A percentile compares a stretch with the other conserved stretches of the same genome.
These are phyloP conservation scores for Cinclus mexicanus DNA, from an alignment of 2,113 vertebrate genomes.

Conservation along the genomic window DNA sequence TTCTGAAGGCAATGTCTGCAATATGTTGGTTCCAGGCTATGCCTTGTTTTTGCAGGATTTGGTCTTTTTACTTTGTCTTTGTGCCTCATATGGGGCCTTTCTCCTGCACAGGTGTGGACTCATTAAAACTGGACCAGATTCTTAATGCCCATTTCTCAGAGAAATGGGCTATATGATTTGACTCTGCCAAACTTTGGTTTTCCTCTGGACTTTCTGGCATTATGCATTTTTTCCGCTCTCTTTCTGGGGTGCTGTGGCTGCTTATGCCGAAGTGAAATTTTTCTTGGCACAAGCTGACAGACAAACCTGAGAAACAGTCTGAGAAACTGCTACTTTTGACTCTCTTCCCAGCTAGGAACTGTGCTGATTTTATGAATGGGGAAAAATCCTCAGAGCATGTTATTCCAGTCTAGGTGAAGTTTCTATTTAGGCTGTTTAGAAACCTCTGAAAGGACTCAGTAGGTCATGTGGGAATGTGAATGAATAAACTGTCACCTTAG, in stretches of 20 bases:
- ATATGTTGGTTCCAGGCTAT: background rate
- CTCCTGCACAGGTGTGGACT: background rate
- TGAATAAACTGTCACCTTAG: background rate
- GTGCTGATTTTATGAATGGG: background rate
- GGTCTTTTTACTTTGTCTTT: background rate
- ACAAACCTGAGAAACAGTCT: background rate
- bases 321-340: background rate
- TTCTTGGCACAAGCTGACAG: slow-evolving; percentile 18
- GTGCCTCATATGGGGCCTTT: fast-evolving
- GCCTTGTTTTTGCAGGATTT: background rate
- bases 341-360: background rate
- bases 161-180: background rate
- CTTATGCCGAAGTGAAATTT: background rate
- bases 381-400: fast-evolving
- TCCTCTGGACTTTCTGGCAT: background rate
- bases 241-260: background rate
- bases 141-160: background rate
- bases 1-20: background rate
- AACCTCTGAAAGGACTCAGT: background rate
- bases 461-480: background rate
- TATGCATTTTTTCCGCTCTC: background rate
- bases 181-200: background rate
- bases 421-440: background rate
- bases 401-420: background rate
- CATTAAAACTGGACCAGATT: background rate